phyloP scores from a whole-genome alignment of 2,113 vertebrate genomes.

The Cryptotis parvus region DNA sequence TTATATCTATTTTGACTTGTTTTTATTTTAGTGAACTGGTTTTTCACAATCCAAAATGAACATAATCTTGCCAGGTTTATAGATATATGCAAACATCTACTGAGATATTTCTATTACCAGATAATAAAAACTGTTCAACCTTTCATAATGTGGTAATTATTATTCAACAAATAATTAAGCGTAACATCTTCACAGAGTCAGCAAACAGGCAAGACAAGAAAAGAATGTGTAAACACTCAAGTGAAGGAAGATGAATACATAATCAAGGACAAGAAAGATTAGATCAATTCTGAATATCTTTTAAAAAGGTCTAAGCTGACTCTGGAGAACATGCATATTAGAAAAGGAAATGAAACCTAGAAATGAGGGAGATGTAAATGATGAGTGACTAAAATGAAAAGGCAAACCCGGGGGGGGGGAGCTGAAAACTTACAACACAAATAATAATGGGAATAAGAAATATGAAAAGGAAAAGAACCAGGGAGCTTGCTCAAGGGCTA shows the following conservation, averaged over 20 bases:
- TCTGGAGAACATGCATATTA: slow-evolving; percentile 34
- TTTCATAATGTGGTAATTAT: slow-evolving; percentile 74
- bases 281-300: slow-evolving; percentile 44
- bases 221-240: slow-evolving; percentile 61
- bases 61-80: slow-evolving; percentile 47
- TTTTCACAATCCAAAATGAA: slow-evolving; percentile 59
- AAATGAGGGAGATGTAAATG: not conserved
- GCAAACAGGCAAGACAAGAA: slow-evolving; percentile 57
- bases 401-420: not conserved
- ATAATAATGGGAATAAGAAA: not conserved
- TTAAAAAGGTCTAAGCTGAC: slow-evolving; percentile 40
- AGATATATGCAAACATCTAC: slow-evolving; percentile 7
- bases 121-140: slow-evolving; percentile 69
- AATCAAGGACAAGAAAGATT: slow-evolving; percentile 39
- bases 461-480: too few species aligned
- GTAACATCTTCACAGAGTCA: slow-evolving; percentile 55
- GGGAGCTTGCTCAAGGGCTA: too few species aligned
- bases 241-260: slow-evolving; percentile 53
- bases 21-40: slow-evolving; percentile 67
- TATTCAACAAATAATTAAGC: slow-evolving; percentile 73
- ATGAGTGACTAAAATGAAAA: not conserved
- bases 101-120: slow-evolving; percentile 51
- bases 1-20: slow-evolving; percentile 71
- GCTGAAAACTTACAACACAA: not conserved
- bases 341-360: slow-evolving; percentile 40